Evolutionary conservation across 2,797 vertebrate species (phyloP).

Genomic region (Myotis findleyi): DNA sequence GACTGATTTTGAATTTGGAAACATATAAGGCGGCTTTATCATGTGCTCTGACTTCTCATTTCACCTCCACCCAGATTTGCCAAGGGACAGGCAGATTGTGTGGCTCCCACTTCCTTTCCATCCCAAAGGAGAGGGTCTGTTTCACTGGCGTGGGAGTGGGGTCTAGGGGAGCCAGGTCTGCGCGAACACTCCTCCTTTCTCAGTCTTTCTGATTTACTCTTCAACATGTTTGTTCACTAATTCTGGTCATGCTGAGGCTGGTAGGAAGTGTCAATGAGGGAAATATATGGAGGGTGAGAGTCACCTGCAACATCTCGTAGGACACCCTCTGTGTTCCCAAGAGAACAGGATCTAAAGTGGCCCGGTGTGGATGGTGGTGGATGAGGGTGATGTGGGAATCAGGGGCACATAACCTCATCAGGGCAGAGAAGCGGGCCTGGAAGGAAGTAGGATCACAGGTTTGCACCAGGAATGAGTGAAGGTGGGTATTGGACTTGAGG

Average conservation of each 20-base stretch:
- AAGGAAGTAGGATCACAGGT: neutral
- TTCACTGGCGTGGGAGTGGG: neutral
- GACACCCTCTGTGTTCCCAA: neutral
- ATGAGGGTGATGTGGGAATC: rapidly evolving
- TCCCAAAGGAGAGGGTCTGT: neutral
- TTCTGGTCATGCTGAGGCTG: neutral
- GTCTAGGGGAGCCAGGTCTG: neutral
- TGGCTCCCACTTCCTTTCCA: neutral
- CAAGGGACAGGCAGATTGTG: rapidly evolving
- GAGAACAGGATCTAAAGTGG: neutral
- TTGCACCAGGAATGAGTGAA: rapidly evolving
- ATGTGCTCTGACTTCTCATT: neutral
- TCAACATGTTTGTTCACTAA: neutral
- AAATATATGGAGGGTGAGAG: rapidly evolving
- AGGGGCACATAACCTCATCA: rapidly evolving
- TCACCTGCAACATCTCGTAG: no score
- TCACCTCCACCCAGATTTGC: neutral
- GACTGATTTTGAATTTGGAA: neutral
- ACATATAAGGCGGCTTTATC: neutral
- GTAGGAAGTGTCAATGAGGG: no score
- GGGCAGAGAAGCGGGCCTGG: neutral
- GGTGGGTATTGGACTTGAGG: neutral
- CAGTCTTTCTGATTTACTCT: neutral
- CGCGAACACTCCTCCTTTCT: neutral
- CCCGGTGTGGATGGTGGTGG: rapidly evolving